Percentiles rank a stretch among this genome's conserved stretches.
These are phyloP conservation scores for Thymallus thymallus DNA, from an alignment of 2,113 vertebrate genomes.

Conservation along the genomic window DNA sequence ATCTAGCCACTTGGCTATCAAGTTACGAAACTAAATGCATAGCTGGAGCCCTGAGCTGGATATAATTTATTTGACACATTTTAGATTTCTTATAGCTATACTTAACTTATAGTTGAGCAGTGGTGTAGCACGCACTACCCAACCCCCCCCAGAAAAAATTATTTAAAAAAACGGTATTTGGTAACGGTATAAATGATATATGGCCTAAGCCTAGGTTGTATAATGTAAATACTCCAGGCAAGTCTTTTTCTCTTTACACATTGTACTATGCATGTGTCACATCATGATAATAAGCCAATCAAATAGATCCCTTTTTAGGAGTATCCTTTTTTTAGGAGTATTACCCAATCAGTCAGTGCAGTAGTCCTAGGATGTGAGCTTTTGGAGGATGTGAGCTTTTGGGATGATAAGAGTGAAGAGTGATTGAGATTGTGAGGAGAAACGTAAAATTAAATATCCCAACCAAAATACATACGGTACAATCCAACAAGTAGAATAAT, in stretches of 20 bases:
- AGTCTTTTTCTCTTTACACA: background rate
- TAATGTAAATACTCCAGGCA: background rate
- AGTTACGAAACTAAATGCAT: no score
- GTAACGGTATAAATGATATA: no score
- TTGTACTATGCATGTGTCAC: background rate
- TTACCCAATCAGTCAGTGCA: background rate
- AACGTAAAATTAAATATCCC: background rate
- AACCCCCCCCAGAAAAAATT: no score
- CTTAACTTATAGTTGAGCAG: no score
- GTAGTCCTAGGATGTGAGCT: background rate
- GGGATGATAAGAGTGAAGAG: conserved; percentile 10
- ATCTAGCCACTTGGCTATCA: no score
- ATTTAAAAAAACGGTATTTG: no score
- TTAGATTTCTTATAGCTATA: no score
- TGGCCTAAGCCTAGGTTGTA: background rate
- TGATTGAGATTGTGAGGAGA: background rate
- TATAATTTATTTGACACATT: no score
- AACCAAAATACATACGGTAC: background rate
- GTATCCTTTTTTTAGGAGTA: no score
- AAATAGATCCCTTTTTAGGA: no score
- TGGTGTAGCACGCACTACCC: no score
- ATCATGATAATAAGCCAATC: background rate
- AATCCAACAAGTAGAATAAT: conserved; percentile 7
- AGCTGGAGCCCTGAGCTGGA: no score
- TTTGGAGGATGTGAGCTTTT: conserved; percentile 8